Base-by-base conservation (phyloP, 2,888 invertebrate genomes). In the Ophion ventricosus region DNA sequence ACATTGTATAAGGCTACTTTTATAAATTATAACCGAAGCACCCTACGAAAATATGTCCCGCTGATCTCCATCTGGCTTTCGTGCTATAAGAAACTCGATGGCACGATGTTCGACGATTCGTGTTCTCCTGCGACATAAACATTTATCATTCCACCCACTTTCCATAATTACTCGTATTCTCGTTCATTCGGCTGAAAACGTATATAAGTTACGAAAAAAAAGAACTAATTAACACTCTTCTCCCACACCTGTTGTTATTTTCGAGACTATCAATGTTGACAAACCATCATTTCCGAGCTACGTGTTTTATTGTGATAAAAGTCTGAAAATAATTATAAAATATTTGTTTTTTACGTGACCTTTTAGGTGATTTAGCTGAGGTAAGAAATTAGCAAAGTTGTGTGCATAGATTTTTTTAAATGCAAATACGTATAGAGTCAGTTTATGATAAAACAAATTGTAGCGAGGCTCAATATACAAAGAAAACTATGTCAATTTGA, bases 1-100 rank as follows among this genome's bases (percentile, higher is more conserved):
- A 82, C 82, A 82, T 82, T 82, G 82, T 82, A 77, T 56, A 20
- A 64, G 59, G 49, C 64, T 63, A 72, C 76, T 72, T 82, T 82
- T 66, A 69, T 72, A 72, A 72, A 72, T 77, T 64, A 66, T 63
- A 70, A 78, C 70, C 78, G 56, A 40, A 70, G 70, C 78, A 70
- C 67, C 49, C 43, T 69, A 69, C 78, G 63, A 49, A 78, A 63
- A 63, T 57, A 63, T 70, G 70, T 23, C 40, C 77, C 66, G 59
- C 67, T 26, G 59, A 78, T 78, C 59, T 78, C 59, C 59, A 75
- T 66, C 77, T 69, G 59, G 40, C 17, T 59, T 61, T 59, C 73
- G 61, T 43, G 73, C 10, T 72, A 35, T 29, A 70, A n/a, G 26
- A 70, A 70, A 56, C 70, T 54, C 54, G 56, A 70, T 29, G 54